A percentile compares a stretch with the other conserved stretches of the same genome.
These are phyloP conservation scores for Cataglyphis cursor DNA, from an alignment of 2,888 invertebrate species.

Conservation along the genomic window DNA sequence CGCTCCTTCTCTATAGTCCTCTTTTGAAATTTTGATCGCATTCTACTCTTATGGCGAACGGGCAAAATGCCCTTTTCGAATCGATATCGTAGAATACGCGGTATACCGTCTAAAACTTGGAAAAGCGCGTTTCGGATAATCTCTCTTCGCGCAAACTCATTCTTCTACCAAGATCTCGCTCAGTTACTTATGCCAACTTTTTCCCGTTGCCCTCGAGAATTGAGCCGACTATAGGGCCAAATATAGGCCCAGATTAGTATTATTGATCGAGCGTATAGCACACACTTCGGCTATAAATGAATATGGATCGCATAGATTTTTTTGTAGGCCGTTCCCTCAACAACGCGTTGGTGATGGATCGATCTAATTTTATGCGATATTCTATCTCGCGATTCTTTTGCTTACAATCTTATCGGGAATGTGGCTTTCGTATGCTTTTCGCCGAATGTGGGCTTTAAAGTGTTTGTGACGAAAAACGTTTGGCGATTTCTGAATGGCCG, in stretches of 20 bases:
- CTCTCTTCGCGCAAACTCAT: slow-evolving; percentile 19
- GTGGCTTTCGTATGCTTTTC: slow-evolving; percentile 13
- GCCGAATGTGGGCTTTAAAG: slow-evolving; percentile 12
- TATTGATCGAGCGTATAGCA: slow-evolving; percentile 13
- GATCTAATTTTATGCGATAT: slow-evolving; percentile 54
- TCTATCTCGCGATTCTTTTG: slow-evolving; percentile 31
- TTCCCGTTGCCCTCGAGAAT: not conserved
- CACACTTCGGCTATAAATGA: slow-evolving; percentile 25
- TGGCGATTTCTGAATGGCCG: slow-evolving; percentile 25
- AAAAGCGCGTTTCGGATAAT: slow-evolving; percentile 39
- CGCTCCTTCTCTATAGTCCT: not conserved
- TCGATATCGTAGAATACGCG: slow-evolving; percentile 30
- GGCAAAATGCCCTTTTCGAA: slow-evolving; percentile 29
- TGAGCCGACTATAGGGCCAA: not conserved
- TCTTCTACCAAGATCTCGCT: not conserved
- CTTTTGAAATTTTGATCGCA: slow-evolving; percentile 45
- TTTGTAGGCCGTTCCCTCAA: not conserved
- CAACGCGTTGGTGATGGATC: slow-evolving; percentile 45
- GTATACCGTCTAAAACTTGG: slow-evolving; percentile 39
- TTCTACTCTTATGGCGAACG: slow-evolving; percentile 34
- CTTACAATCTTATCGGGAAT: slow-evolving; percentile 23
- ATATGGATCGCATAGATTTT: slow-evolving; percentile 37
- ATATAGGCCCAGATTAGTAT: slow-evolving; percentile 11
- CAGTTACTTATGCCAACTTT: slow-evolving; percentile 26
- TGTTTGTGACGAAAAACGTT: slow-evolving; percentile 30